Percentiles rank a stretch among this genome's conserved stretches.
Evolutionary conservation across 2,888 invertebrate species (phyloP).

Genomic region (Clostera curtula): DNA sequence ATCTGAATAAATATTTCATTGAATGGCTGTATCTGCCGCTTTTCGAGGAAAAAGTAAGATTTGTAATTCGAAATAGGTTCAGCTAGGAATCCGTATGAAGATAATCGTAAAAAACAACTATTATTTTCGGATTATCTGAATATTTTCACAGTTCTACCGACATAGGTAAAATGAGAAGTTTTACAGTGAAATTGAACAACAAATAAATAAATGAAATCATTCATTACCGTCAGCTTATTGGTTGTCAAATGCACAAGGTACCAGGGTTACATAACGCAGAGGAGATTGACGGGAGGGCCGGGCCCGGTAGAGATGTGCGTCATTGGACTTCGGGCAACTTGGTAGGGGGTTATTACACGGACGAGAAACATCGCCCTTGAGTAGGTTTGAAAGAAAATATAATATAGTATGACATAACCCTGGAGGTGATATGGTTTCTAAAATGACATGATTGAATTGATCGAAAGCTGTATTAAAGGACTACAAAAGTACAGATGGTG

Average conservation of each 20-base stretch:
- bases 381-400: slow-evolving; percentile 4
- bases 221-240: slow-evolving; percentile 25
- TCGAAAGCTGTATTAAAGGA: too few relatives aligned
- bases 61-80: too few relatives aligned
- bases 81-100: too few relatives aligned
- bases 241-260: slow-evolving; percentile 40
- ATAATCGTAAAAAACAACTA: too few relatives aligned
- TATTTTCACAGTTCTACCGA: too few relatives aligned
- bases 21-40: slow-evolving; percentile 14
- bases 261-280: slow-evolving; percentile 31
- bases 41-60: slow-evolving; percentile 10
- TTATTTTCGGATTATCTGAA: too few relatives aligned
- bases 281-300: slow-evolving; percentile 18
- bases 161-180: too few relatives aligned
- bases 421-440: neutral
- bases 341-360: slow-evolving; percentile 15
- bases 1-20: slow-evolving; percentile 14
- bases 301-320: slow-evolving; percentile 26
- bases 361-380: slow-evolving; percentile 8
- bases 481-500: too few relatives aligned
- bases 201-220: neutral
- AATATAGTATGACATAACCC: slow-evolving; percentile 6
- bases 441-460: too few relatives aligned
- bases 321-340: slow-evolving; percentile 24
- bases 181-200: neutral